Evolutionary conservation across 2,113 vertebrate species (phyloP).

Genomic region (Marmota flaviventris): DNA sequence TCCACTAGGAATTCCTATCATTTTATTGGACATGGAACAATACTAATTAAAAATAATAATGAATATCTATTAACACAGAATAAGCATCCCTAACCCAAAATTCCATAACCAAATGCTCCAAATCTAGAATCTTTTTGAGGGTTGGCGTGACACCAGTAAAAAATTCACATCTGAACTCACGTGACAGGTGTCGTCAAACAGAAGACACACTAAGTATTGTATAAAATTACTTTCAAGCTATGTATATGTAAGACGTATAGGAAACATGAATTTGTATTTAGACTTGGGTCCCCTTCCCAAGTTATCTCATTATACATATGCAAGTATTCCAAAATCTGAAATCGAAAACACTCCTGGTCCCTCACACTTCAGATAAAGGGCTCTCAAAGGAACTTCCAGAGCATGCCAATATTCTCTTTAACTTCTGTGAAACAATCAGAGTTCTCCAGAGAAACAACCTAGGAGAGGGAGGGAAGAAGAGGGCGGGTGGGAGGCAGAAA

Average conservation of each 20-base stretch:
- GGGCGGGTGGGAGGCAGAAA: not conserved
- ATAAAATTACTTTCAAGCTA: not conserved
- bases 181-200: not conserved
- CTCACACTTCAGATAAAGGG: not conserved
- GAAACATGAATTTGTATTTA: not conserved
- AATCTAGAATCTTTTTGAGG: not conserved
- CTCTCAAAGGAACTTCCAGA: not conserved
- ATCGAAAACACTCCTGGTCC: not conserved
- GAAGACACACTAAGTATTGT: not conserved
- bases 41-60: not conserved
- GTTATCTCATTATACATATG: not conserved
- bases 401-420: not conserved
- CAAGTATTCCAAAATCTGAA: not conserved
- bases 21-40: not conserved
- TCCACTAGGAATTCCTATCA: not conserved
- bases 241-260: not conserved
- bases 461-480: not conserved
- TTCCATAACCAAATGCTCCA: not conserved
- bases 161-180: not conserved
- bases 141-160: not conserved
- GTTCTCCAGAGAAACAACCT: not conserved
- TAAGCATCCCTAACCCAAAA: not conserved
- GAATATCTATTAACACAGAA: not conserved
- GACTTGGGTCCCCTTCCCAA: not conserved
- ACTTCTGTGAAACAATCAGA: not conserved